A percentile compares a stretch with the other conserved stretches of the same genome.
Conservation (phyloP, 2,113 vertebrate genomes). For the Menura novaehollandiae region DNA sequence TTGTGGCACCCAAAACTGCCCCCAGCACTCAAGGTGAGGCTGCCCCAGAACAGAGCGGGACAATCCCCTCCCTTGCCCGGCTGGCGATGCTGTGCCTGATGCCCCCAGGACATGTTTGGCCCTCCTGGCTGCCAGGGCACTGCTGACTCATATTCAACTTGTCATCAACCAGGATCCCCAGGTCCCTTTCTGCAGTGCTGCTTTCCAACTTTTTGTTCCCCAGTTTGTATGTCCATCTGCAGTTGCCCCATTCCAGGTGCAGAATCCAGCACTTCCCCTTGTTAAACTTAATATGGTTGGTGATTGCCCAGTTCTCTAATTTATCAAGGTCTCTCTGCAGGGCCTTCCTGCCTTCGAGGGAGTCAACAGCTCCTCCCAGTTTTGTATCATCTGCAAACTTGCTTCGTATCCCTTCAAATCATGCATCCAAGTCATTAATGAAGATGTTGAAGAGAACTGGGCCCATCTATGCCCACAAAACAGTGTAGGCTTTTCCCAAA, state of each 20-base stretch:
- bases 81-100: background rate
- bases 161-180: accelerated
- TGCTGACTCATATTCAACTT: background rate
- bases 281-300: background rate
- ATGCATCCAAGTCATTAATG: background rate
- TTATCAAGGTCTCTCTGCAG: background rate
- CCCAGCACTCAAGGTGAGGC: accelerated
- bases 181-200: background rate
- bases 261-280: background rate
- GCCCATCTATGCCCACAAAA: background rate
- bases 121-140: background rate
- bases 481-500: background rate
- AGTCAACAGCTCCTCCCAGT: background rate
- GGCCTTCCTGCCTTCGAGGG: background rate
- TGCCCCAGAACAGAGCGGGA: accelerated
- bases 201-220: background rate
- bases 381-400: background rate
- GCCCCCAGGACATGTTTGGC: accelerated
- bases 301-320: background rate
- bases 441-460: background rate
- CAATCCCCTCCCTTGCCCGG: accelerated
- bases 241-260: accelerated
- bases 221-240: background rate
- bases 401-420: background rate
- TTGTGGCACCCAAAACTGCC: background rate